Percentiles rank a stretch among this genome's conserved stretches.
Conservation (phyloP, 2,797 vertebrate species). For the Cynodonichthys magdalenae region DNA sequence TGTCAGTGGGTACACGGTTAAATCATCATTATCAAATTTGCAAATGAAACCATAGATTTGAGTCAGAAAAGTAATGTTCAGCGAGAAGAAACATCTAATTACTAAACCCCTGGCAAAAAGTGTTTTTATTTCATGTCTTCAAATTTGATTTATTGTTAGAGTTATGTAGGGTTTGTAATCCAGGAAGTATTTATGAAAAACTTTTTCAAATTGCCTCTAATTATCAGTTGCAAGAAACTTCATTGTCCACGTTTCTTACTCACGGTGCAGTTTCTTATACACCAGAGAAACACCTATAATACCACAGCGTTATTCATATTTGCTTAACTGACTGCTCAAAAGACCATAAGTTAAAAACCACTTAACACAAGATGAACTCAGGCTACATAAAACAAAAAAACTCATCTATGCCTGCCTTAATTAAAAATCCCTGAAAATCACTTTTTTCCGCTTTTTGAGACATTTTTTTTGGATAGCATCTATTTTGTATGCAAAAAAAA, state of each 20-base stretch:
- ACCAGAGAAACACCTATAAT: slow-evolving; percentile 23
- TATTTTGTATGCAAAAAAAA: slow-evolving; percentile 39
- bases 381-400: slow-evolving; percentile 18
- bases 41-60: slow-evolving; percentile 15
- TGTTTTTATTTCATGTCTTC: background rate
- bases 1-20: slow-evolving; percentile 24
- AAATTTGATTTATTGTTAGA: background rate
- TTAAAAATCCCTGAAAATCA: background rate
- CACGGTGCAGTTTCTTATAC: slow-evolving; percentile 12
- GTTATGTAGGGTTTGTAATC: slow-evolving; percentile 6
- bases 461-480: slow-evolving; percentile 45
- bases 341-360: slow-evolving; percentile 20
- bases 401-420: background rate
- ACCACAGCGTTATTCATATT: slow-evolving; percentile 10
- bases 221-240: slow-evolving; percentile 35
- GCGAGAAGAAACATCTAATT: slow-evolving; percentile 13
- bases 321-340: slow-evolving; percentile 12
- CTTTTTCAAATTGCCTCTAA: slow-evolving; percentile 9
- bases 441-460: slow-evolving; percentile 17
- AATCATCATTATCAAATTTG: slow-evolving; percentile 51
- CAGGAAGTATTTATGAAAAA: slow-evolving; percentile 22
- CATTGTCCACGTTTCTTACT: slow-evolving; percentile 29
- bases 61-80: background rate
- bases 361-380: slow-evolving; percentile 11
- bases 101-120: background rate